Evolutionary conservation across 2,797 vertebrate species (phyloP), one percentile per base, ranked within the genome.

Genomic region (Bradypus variegatus): DNA sequence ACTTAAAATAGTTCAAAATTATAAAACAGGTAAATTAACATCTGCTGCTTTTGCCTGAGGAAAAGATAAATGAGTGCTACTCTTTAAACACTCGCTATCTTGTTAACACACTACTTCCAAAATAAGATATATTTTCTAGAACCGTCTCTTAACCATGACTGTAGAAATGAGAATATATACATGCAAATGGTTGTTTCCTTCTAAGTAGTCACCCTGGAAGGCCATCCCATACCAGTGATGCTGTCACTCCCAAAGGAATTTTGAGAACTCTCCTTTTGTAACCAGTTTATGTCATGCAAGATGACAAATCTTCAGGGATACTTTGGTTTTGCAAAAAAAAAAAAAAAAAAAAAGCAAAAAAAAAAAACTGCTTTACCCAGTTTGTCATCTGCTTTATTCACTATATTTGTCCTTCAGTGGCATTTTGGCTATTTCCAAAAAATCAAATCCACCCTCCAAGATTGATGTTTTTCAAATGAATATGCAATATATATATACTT

Each of bases 391-490:
- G 25, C 41, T 73, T 91, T 90, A 82, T 76, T 95, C n/a, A 73
- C 45, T 38, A 14, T 65, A 83, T 89, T 91, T 89, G 70, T 91
- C 55, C 89, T 33, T 91, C 16, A 41, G 25, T 79, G 33, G 82
- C 48, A 55, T 45, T 50, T 73, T 91, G 45, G 21, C 16, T 62
- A 83, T 82, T 92, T 87, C 55, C 45, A 93, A 88, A 88, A 92
- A 78, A 45, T 86, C 62, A 92, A 89, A 84, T 48, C 41, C 10
- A 90, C 29, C 38, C 31, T 87, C 85, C 88, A 76, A 90, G 72
- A 91, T 77, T 75, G 48, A 84, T 29, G 7, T 81, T n/a, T 93
- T 93, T 86, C 58, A 91, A 88, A 82, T 12, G 4, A 92, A 81
- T 41, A 33, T 27, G 36, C 11, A 67, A 14, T 73, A 64, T 23